A percentile compares a stretch with the other conserved stretches of the same genome.
Evolutionary conservation across 2,797 vertebrate genomes (phyloP).

Genomic region (Pteropus rufus): DNA sequence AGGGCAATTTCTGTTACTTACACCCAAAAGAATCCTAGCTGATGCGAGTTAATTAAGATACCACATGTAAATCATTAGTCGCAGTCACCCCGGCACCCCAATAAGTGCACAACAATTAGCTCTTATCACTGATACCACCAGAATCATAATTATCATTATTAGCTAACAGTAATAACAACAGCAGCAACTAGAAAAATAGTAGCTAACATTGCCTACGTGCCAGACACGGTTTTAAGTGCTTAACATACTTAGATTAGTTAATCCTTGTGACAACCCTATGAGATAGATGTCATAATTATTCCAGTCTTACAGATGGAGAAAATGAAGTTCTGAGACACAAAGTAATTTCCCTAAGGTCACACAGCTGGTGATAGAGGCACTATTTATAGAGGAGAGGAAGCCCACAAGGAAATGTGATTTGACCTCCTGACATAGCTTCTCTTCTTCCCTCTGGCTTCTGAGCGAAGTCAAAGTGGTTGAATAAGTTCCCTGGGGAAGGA

Average conservation of each 20-base stretch:
- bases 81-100: not conserved
- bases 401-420: not conserved
- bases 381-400: not conserved
- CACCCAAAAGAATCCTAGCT: not conserved
- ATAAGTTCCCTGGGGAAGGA: not conserved
- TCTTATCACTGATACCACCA: not conserved
- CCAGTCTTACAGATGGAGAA: not conserved
- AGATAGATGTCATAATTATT: not conserved
- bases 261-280: not conserved
- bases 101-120: not conserved
- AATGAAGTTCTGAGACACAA: not conserved
- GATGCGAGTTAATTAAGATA: not conserved
- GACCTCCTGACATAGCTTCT: not conserved
- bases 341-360: not conserved
- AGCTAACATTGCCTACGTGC: not conserved
- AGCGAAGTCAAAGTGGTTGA: not conserved
- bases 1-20: not conserved
- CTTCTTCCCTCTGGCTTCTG: not conserved
- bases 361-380: not conserved
- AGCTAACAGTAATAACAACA: not conserved
- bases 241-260: constrained; percentile 31
- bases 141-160: not conserved
- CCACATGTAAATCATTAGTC: not conserved
- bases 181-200: not conserved
- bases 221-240: not conserved